A percentile compares a stretch with the other conserved stretches of the same genome.
Conservation (phyloP, 2,113 vertebrate genomes). For the Tupaia chinensis region DNA sequence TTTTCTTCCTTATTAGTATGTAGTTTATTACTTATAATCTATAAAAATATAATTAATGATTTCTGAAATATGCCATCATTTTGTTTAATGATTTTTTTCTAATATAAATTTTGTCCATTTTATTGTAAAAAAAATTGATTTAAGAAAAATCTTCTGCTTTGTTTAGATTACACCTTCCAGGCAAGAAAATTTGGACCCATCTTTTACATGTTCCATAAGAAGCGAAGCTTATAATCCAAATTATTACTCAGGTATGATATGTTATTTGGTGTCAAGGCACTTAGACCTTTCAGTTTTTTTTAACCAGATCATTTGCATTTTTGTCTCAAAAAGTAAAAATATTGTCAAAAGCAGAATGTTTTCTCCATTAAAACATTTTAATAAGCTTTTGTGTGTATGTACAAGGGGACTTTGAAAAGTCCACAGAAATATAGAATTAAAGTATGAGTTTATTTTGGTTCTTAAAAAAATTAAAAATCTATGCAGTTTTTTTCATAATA, state of each 20-base stretch:
- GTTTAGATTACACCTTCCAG: constrained; percentile 87
- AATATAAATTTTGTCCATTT: constrained; percentile 30
- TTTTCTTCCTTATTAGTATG: constrained; percentile 44
- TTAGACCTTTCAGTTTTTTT: not conserved
- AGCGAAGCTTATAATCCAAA: constrained; percentile 87
- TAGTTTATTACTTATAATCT: not conserved
- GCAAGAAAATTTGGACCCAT: constrained; percentile 75
- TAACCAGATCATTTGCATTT: constrained; percentile 43
- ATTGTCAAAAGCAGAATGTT: constrained; percentile 62
- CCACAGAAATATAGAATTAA: too few species aligned
- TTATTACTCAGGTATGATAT: constrained; percentile 87
- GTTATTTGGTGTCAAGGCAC: constrained; percentile 57
- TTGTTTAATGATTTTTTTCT: constrained; percentile 59
- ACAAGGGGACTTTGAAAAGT: too few species aligned
- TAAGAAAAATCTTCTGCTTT: constrained; percentile 69
- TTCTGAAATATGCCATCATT: constrained; percentile 40
- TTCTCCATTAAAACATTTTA: constrained; percentile 51
- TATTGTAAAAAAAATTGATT: constrained; percentile 63
- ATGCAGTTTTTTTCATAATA: too few species aligned
- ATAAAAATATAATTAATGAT: not conserved
- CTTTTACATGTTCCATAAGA: constrained; percentile 89
- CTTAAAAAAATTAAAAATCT: too few species aligned
- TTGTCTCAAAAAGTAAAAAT: constrained; percentile 53
- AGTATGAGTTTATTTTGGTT: too few species aligned
- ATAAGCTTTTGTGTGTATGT: constrained; percentile 13